Evolutionary conservation across 2,888 invertebrate species (phyloP), one percentile per base, ranked within the genome.

Genomic region (Lottia scabra): DNA sequence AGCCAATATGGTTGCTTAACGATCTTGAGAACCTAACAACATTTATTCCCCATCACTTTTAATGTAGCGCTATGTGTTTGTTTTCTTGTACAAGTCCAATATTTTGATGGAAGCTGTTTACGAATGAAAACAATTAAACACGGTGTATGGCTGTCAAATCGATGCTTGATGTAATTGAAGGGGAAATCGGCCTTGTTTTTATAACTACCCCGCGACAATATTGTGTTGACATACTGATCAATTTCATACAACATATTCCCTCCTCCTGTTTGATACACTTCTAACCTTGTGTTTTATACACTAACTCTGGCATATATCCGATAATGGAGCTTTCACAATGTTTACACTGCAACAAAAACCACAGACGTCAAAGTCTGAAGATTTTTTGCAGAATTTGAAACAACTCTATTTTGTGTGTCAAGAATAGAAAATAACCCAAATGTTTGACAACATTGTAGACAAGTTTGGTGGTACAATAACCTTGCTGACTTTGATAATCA

Each of bases 81-180:
- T 56, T 56, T 56, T 56, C 56, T 56, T 56, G 56, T 56, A 23
- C 56, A 56, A 56, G 23, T 56, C 56, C 56, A 56, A 56, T 56
- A 56, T 56, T 56, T 56, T 56, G 56, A 56, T 56, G 56, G 56
- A 56, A 23, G 56, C 56, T 56, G 56, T 56, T 56, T 56, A 56
- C 56, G 56, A 56, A 56, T 23, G 56, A 56, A 56, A 56, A 56
- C 56, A 56, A 56, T 56, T 56, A 56, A 56, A 56, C 56, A 56
- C 56, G 19, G 23, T 23, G 56, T 56, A 38, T 56, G 56, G 19
- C 56, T 23, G 23, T 56, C 19, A 56, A 56, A 56, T 56, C 56
- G 56, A 56, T 56, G 23, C 19, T 56, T 56, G 56, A 56, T 56
- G 56, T 56, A 56, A 56, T 56, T 56, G 56, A 38, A 38, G 56